phyloP scores from a whole-genome alignment of 1,140 invertebrate species.

The Conus betulinus region DNA sequence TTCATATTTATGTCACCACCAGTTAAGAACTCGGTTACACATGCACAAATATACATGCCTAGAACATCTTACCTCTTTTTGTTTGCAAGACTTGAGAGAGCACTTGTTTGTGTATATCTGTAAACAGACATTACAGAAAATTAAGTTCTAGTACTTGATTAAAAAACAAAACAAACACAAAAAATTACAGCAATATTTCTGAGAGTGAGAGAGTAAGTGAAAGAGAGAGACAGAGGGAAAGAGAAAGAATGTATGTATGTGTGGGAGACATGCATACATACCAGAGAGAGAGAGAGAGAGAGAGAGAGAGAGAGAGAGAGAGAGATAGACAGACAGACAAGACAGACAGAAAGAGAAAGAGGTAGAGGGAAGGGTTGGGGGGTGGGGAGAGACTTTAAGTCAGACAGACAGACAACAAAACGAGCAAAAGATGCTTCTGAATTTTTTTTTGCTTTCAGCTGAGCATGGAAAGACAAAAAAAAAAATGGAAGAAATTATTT shows the following conservation, averaged over 20 bases:
- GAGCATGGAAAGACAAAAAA: background rate
- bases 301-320: conserved; percentile 50
- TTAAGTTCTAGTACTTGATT: background rate
- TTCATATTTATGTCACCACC: background rate
- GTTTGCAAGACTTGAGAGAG: conserved; percentile 86
- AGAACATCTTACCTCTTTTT: conserved; percentile 84
- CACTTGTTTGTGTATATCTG: conserved; percentile 89
- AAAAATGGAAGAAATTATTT: background rate
- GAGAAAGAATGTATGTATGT: no score
- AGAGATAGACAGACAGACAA: background rate
- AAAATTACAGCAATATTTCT: background rate
- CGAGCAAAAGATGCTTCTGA: no score
- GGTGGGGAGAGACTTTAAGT: no score
- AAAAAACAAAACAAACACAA: conserved; percentile 45
- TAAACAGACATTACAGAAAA: conserved; percentile 44
- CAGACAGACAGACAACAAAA: background rate
- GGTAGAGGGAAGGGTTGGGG: no score
- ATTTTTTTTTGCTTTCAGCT: no score
- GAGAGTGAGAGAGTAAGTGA: no score
- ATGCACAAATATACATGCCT: background rate
- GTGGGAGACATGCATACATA: no score
- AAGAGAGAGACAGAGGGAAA: no score
- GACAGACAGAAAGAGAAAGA: no score
- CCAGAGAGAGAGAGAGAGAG: no score
- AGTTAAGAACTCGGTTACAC: background rate